These are phyloP conservation scores for Otus scops DNA, from an alignment of 2,797 vertebrate genomes.

Conservation along the genomic window DNA sequence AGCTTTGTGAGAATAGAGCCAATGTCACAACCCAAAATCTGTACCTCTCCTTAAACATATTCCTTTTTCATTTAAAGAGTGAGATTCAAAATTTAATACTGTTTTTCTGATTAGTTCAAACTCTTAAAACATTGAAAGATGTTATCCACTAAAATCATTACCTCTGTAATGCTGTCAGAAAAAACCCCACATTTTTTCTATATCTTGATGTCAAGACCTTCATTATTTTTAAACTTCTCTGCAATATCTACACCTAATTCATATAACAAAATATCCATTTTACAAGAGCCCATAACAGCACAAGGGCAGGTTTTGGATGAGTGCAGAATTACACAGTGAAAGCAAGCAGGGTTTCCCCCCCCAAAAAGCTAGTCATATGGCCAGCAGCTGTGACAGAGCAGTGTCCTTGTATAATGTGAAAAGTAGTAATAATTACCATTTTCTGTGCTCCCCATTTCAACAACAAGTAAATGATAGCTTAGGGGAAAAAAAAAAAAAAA, in stretches of 20 bases:
- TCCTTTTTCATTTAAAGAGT: neutral
- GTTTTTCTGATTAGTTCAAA: conserved; percentile 2
- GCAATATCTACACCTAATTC: neutral
- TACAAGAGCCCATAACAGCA: neutral
- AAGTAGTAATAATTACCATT: neutral
- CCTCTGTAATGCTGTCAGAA: neutral
- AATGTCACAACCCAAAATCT: neutral
- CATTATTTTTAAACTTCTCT: neutral
- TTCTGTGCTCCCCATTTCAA: neutral
- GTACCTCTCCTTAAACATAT: neutral
- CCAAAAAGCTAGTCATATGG: conserved; percentile 38
- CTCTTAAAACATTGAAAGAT: neutral
- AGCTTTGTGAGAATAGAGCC: neutral
- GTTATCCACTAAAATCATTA: neutral
- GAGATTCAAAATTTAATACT: neutral
- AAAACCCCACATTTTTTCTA: neutral
- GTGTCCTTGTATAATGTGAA: neutral
- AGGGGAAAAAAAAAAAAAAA: neutral
- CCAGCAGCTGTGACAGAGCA: conserved; percentile 53
- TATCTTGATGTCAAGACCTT: neutral
- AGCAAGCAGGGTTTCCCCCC: neutral
- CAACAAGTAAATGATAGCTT: neutral
- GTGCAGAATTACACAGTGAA: neutral
- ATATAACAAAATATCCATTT: conserved; percentile 10
- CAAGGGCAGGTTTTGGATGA: neutral